Evolutionary conservation across 2,888 invertebrate species (phyloP).

Genomic region (Drosophila pseudotakahashii): DNA sequence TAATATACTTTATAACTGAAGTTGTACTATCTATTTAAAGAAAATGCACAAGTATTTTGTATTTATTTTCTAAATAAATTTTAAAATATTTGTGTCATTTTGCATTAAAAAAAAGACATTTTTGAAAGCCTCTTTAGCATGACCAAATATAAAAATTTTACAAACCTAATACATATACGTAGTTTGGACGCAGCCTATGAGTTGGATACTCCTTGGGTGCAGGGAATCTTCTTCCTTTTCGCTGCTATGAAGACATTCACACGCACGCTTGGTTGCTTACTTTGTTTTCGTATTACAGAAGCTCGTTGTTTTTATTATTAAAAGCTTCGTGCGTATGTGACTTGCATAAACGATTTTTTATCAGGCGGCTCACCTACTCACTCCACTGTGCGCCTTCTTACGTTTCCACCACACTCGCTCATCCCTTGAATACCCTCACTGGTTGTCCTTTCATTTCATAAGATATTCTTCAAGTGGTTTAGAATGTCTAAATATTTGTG

Average conservation of each 20-base stretch:
- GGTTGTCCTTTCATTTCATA: not conserved
- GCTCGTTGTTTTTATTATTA: conserved; percentile 79
- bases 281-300: conserved; percentile 67
- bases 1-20: too few species aligned
- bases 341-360: conserved; percentile 73
- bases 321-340: conserved; percentile 76
- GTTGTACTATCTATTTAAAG: too few species aligned
- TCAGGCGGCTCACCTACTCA: conserved; percentile 50
- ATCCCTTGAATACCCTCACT: not conserved
- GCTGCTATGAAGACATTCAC: conserved; percentile 62
- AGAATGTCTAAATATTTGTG: not conserved
- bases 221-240: conserved; percentile 8
- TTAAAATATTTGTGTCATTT: too few species aligned
- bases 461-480: too few species aligned
- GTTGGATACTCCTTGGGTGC: conserved; percentile 4
- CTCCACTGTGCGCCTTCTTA: conserved; percentile 4
- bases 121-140: too few species aligned
- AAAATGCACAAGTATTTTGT: too few species aligned
- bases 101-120: too few species aligned
- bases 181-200: not conserved
- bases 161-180: too few species aligned
- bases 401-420: not conserved
- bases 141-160: too few species aligned
- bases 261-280: conserved; percentile 59
- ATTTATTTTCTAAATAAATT: too few species aligned